phyloP scores from a whole-genome alignment of 2,797 vertebrate species.

The Peromyscus eremicus region DNA sequence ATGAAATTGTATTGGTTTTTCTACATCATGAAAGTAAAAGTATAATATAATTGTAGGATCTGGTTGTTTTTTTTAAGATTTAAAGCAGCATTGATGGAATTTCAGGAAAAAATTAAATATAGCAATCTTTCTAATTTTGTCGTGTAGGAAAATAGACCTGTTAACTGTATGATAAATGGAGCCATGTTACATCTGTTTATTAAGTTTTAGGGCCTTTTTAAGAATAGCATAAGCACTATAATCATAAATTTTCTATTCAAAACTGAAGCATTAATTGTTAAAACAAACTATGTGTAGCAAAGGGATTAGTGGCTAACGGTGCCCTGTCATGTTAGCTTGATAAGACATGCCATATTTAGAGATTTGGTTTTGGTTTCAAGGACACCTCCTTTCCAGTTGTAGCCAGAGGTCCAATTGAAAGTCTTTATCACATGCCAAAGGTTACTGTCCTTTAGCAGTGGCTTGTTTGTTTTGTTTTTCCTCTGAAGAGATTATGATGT shows the following conservation, averaged over 20 bases:
- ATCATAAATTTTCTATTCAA: conserved; percentile 22
- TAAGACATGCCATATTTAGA: neutral
- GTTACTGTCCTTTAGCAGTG: neutral
- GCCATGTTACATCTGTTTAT: conserved; percentile 40
- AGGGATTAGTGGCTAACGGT: neutral
- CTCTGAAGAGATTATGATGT: neutral
- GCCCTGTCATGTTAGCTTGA: neutral
- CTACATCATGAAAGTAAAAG: conserved; percentile 35
- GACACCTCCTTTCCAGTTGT: neutral
- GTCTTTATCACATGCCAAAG: neutral
- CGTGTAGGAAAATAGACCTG: neutral
- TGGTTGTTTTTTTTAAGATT: neutral
- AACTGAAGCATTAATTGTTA: conserved; percentile 20
- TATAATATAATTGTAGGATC: conserved; percentile 36
- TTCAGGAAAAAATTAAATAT: conserved; percentile 48
- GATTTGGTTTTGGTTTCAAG: neutral
- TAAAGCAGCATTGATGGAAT: conserved; percentile 20
- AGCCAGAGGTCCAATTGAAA: neutral
- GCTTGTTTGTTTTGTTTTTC: neutral
- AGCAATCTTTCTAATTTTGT: conserved; percentile 22
- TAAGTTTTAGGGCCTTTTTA: neutral
- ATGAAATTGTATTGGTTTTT: neutral
- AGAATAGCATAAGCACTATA: neutral
- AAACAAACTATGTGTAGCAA: neutral
- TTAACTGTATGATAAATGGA: neutral